Conservation (phyloP, 2,797 vertebrate species). For the Selene dorsalis region DNA sequence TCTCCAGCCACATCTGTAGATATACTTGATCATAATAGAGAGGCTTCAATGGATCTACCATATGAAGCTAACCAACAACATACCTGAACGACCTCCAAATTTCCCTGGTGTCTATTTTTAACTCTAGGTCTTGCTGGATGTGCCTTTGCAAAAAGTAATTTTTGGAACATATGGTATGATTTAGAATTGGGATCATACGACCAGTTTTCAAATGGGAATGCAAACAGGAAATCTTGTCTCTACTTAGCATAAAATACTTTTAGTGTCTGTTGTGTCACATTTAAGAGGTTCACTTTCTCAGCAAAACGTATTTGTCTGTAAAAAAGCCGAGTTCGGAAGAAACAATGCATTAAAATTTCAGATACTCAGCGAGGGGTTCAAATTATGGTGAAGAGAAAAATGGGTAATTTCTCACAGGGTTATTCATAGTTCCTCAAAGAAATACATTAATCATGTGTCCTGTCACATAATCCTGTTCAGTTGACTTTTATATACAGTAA, state of each 20-base stretch:
- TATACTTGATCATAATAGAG: conserved; percentile 76
- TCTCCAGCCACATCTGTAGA: conserved; percentile 78
- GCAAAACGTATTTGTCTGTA: conserved; percentile 31
- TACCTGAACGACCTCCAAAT: conserved; percentile 79
- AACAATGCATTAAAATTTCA: conserved; percentile 16
- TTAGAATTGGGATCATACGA: conserved; percentile 65
- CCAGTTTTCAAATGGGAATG: conserved; percentile 51
- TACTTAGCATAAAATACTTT: conserved; percentile 51
- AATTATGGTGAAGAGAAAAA: conserved; percentile 40
- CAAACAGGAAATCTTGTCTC: conserved; percentile 65
- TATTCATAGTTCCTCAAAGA: conserved; percentile 63
- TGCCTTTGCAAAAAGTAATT: conserved; percentile 63
- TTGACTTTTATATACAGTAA: conserved; percentile 69
- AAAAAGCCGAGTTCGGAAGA: conserved; percentile 14
- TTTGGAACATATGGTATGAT: conserved; percentile 73
- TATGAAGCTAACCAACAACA: conserved; percentile 79
- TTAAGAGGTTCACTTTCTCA: conserved; percentile 28
- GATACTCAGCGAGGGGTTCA: conserved; percentile 29
- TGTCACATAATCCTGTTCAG: conserved; percentile 64
- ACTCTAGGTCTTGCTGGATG: conserved; percentile 61
- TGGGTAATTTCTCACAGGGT: conserved; percentile 50
- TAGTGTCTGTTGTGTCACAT: conserved; percentile 45
- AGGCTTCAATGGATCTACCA: conserved; percentile 74
- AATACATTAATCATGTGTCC: conserved; percentile 64
- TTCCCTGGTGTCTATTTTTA: conserved; percentile 78